phyloP scores from a whole-genome alignment of 2,797 vertebrate species.

The Aphelocoma californica region DNA sequence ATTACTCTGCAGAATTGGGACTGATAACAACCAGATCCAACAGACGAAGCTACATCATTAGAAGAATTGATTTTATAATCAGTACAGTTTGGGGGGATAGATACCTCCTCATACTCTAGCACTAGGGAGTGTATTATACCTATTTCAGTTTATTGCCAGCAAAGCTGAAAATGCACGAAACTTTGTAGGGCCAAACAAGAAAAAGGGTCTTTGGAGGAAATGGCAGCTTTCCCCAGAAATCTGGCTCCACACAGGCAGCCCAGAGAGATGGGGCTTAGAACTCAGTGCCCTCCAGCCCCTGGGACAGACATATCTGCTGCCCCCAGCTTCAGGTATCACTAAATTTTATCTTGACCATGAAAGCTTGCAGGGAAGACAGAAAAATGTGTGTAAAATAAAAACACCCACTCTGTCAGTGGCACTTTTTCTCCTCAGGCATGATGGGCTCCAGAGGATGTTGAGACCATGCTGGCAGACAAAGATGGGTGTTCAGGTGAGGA shows the following conservation, averaged over 20 bases:
- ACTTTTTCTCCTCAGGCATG: not conserved
- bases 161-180: not conserved
- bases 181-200: not conserved
- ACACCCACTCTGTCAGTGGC: not conserved
- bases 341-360: not conserved
- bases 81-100: not conserved
- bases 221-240: not conserved
- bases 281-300: not conserved
- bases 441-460: not conserved
- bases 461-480: not conserved
- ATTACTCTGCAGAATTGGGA: slow-evolving; percentile 23
- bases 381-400: not conserved
- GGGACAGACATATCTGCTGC: not conserved
- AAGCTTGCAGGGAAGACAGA: not conserved
- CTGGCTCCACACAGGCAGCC: not conserved
- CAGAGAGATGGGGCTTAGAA: not conserved
- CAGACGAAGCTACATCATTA: not conserved
- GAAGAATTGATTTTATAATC: slow-evolving; percentile 54
- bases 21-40: not conserved
- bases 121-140: not conserved
- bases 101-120: not conserved
- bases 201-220: not conserved
- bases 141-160: not conserved
- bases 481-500: not conserved
- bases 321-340: rapidly evolving